Evolutionary conservation across 2,888 invertebrate species (phyloP).

Genomic region (Fabriciana adippe): DNA sequence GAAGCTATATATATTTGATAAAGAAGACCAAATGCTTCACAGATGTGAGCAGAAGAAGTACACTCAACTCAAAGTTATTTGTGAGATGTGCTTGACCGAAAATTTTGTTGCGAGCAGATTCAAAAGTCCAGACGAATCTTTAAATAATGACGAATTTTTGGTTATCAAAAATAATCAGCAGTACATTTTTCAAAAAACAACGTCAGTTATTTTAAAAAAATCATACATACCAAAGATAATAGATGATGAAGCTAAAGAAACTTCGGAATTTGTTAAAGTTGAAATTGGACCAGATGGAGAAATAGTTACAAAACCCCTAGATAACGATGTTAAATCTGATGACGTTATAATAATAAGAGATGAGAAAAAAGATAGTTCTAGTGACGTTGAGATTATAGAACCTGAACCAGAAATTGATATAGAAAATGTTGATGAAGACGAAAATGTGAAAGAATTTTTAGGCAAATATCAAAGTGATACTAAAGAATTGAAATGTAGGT

Average conservation of each 20-base stretch:
- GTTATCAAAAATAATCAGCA: conserved; percentile 76
- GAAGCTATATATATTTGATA: conserved; percentile 71
- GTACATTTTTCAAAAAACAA: conserved; percentile 69
- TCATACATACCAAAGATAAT: background rate
- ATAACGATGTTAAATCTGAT: conserved; percentile 48
- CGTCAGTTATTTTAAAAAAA: conserved; percentile 48
- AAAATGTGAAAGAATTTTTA: conserved; percentile 70
- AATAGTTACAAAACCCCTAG: conserved; percentile 62
- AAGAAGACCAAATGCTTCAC: conserved; percentile 71
- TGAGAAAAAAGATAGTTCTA: conserved; percentile 56
- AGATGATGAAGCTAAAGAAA: conserved; percentile 22
- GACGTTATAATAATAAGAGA: conserved; percentile 58
- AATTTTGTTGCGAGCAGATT: conserved; percentile 65
- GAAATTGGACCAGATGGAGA: conserved; percentile 74
- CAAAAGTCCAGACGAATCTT: conserved; percentile 64
- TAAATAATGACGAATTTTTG: conserved; percentile 68
- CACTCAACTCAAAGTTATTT: conserved; percentile 68
- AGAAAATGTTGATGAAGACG: conserved; percentile 74
- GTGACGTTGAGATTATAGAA: conserved; percentile 71
- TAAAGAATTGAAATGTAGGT: conserved; percentile 72
- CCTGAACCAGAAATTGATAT: conserved; percentile 64
- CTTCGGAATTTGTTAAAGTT: conserved; percentile 65
- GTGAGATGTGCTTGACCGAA: conserved; percentile 62
- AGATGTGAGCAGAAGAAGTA: conserved; percentile 65
- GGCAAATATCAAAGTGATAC: conserved; percentile 63